These are phyloP conservation scores for Pelmatolapia mariae DNA, from an alignment of 2,113 vertebrate genomes.

Conservation along the genomic window DNA sequence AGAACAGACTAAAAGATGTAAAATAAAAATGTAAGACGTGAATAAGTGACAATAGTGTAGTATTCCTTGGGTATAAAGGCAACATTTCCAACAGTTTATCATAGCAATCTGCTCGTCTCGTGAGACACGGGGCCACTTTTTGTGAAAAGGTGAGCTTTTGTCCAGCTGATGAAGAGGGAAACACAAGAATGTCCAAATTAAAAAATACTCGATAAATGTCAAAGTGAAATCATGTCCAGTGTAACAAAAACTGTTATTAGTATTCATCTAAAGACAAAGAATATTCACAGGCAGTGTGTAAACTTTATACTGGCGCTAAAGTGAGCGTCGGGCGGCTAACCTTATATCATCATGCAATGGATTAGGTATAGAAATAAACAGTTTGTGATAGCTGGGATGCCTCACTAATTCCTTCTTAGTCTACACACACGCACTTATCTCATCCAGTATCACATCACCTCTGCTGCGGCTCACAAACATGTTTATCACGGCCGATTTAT, in stretches of 20 bases:
- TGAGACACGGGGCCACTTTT: neutral
- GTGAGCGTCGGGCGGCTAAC: neutral
- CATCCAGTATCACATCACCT: neutral
- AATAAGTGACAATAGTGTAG: neutral
- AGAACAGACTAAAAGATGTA: neutral
- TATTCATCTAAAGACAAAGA: neutral
- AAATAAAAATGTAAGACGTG: neutral
- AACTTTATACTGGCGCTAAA: neutral
- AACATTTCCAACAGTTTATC: neutral
- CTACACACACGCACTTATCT: neutral
- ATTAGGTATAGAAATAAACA: neutral
- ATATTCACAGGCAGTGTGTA: neutral
- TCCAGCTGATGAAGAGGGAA: neutral
- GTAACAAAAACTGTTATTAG: neutral
- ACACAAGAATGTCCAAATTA: neutral
- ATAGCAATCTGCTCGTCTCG: neutral
- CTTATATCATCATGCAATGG: neutral
- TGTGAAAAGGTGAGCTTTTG: neutral
- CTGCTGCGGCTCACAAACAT: conserved; percentile 4
- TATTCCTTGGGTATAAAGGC: neutral
- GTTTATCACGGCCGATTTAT: conserved; percentile 38
- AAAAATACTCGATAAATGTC: neutral
- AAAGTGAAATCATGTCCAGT: neutral
- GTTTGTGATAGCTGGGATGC: neutral
- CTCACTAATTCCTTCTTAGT: neutral